These are phyloP conservation scores for Enteromius treurensis DNA, from an alignment of 2,797 vertebrate genomes.

Conservation along the genomic window DNA sequence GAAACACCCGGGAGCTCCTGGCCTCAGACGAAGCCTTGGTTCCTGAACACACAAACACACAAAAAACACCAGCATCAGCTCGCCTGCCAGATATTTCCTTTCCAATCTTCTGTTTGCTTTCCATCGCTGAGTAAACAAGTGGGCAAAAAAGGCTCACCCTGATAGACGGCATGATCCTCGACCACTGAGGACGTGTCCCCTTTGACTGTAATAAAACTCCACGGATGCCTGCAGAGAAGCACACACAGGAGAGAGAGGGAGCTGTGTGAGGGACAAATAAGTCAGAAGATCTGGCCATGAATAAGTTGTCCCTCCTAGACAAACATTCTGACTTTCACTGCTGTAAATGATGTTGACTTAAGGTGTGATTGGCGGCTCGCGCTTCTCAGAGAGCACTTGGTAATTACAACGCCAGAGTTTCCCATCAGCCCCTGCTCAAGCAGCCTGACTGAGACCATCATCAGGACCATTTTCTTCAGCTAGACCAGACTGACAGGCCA, in stretches of 20 bases:
- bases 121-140: slow-evolving; percentile 23
- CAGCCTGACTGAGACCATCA: slow-evolving; percentile 34
- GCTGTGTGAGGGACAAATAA: not conserved
- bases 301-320: slow-evolving; percentile 40
- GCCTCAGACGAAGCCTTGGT: slow-evolving; percentile 86
- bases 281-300: slow-evolving; percentile 9
- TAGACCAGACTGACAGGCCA: slow-evolving; percentile 3
- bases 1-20: slow-evolving; percentile 81
- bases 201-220: slow-evolving; percentile 92
- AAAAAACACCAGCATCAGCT: slow-evolving; percentile 5
- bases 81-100: slow-evolving; percentile 13
- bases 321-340: slow-evolving; percentile 46
- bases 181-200: slow-evolving; percentile 82
- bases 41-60: slow-evolving; percentile 73
- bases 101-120: slow-evolving; percentile 35
- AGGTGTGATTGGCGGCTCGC: slow-evolving; percentile 39
- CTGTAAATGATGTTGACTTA: slow-evolving; percentile 51
- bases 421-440: slow-evolving; percentile 34
- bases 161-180: slow-evolving; percentile 90
- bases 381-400: slow-evolving; percentile 21
- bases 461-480: slow-evolving; percentile 26
- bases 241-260: not conserved
- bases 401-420: slow-evolving; percentile 49
- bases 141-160: slow-evolving; percentile 77
- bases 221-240: slow-evolving; percentile 83